Evolutionary conservation across 2,797 vertebrate species (phyloP), one percentile per base, ranked within the genome.

Genomic region (Antennarius maculatus): DNA sequence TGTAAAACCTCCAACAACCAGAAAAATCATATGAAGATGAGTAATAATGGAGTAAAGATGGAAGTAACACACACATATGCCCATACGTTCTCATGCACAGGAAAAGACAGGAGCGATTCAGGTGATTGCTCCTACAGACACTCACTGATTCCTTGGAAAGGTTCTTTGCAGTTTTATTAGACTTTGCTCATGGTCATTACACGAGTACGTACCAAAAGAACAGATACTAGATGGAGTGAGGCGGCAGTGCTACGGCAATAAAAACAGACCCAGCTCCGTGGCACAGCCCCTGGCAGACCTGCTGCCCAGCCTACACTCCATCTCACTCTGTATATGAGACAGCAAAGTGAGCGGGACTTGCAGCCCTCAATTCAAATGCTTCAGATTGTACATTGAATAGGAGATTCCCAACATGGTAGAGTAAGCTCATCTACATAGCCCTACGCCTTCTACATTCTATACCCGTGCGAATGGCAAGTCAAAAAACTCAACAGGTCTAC

Each of bases 391-490:
- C 89, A 83, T 81, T 85, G 71, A 89, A 91, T 86, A 91, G 91
- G 89, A 93, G 81, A 87, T 84, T 88, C 90, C 94, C 94, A 93
- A 93, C 87, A 86, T 86, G 89, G 89, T 93, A 90, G 85, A 89
- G 93, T 91, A 80, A 92, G 92, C 88, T 94, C 88, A 89, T 90
- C 88, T 93, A 92, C 91, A 88, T 3, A 85, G 88, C 91, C 91
- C 86, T 77, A 90, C 74, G 82, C 93, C 92, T 42, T 88, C 92
- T 92, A 84, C 90, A 89, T 90, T 91, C 91, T 93, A 94, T 94
- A 96, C 94, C 95, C 90, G 87, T 94, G 94, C 63, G 91, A 94
- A 95, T 90, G 94, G 88, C 88, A 89, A 92, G 94, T 90, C 83
- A 91, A 91, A 91, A 23, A 93, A 90, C 83, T 90, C 87, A 91